Percentiles rank a stretch among this genome's conserved stretches.
phyloP scores from a whole-genome alignment of 2,113 vertebrate genomes.

The Nycticryphes semicollaris region DNA sequence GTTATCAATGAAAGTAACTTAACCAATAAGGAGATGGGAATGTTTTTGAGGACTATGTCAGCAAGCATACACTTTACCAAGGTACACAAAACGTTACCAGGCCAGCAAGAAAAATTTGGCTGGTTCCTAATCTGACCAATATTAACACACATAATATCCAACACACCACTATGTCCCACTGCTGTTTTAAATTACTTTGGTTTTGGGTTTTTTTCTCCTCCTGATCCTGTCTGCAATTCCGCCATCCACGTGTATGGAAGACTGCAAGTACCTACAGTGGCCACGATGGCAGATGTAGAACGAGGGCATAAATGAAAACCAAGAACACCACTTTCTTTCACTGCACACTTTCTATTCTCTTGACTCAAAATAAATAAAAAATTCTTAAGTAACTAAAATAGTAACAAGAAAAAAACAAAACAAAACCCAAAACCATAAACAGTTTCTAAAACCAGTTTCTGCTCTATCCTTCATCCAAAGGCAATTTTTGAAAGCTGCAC shows the following conservation, averaged over 20 bases:
- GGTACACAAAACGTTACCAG: background rate
- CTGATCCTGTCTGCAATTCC: background rate
- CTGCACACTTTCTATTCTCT: background rate
- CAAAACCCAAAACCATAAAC: background rate
- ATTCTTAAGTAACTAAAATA: background rate
- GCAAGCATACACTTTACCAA: background rate
- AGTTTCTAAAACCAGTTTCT: background rate
- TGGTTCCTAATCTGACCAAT: background rate
- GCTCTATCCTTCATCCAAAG: background rate
- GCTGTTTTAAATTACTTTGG: background rate
- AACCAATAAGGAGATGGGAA: background rate
- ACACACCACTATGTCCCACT: background rate
- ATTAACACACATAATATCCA: background rate
- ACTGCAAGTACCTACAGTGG: background rate
- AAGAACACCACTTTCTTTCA: background rate
- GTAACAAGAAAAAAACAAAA: background rate
- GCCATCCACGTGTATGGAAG: background rate
- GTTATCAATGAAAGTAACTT: background rate
- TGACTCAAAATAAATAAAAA: background rate
- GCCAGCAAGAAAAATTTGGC: background rate
- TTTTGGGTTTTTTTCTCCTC: background rate
- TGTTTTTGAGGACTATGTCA: background rate
- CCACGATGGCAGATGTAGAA: rapidly evolving
- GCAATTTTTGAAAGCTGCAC: background rate
- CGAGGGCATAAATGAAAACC: background rate